Conservation (phyloP, 2,888 invertebrate genomes). For the Harpagoxenus sublaevis region DNA sequence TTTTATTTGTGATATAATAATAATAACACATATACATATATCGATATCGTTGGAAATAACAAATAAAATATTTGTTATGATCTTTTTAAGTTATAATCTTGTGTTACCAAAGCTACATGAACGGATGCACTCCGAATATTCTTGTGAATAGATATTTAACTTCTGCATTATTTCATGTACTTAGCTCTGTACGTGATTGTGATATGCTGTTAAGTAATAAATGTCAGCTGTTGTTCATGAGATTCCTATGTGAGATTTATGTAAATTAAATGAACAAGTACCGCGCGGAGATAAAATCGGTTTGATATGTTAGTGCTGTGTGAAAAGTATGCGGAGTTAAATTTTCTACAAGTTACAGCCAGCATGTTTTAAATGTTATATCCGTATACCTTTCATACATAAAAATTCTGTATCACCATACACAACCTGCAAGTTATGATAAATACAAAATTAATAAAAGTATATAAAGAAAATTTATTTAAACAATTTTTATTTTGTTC, state of each 20-base stretch:
- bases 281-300: conserved; percentile 36
- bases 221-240: conserved; percentile 49
- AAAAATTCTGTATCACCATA: conserved; percentile 30
- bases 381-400: conserved; percentile 54
- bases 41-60: not conserved
- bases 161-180: conserved; percentile 59
- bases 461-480: conserved; percentile 35
- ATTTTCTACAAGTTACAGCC: conserved; percentile 64
- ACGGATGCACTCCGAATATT: conserved; percentile 60
- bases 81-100: conserved; percentile 57
- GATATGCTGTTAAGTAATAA: conserved; percentile 64
- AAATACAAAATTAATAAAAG: conserved; percentile 48
- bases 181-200: conserved; percentile 62
- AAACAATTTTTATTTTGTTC: conserved; percentile 16
- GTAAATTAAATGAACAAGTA: conserved; percentile 46
- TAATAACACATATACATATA: conserved; percentile 1
- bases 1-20: conserved; percentile 38
- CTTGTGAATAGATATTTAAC: conserved; percentile 64
- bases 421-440: conserved; percentile 36
- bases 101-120: conserved; percentile 66
- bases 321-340: conserved; percentile 51
- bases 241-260: conserved; percentile 56
- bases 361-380: conserved; percentile 66
- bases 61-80: conserved; percentile 29
- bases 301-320: conserved; percentile 54